phyloP scores from a whole-genome alignment of 64 coral and sea anemone genomes.

The Montipora cactus region DNA sequence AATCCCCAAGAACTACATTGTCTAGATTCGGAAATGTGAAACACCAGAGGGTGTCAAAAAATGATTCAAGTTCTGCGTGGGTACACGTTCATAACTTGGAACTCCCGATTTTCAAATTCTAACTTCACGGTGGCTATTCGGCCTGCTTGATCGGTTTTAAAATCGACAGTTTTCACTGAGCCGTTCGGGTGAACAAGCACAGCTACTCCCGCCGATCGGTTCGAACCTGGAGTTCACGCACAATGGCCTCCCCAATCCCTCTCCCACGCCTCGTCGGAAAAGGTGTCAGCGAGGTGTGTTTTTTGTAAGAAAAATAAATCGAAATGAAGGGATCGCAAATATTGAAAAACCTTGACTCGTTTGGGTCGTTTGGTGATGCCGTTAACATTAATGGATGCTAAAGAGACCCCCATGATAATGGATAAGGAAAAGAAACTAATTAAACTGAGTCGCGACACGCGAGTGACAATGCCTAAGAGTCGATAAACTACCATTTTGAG shows the following conservation, averaged over 20 bases:
- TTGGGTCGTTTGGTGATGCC: not conserved
- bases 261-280: not conserved
- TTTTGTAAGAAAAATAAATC: not conserved
- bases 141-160: not conserved
- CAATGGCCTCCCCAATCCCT: not conserved
- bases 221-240: not conserved
- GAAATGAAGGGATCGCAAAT: too few species aligned
- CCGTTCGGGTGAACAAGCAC: not conserved
- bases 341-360: too few species aligned
- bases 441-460: too few species aligned
- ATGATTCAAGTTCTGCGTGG: not conserved
- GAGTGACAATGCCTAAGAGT: too few species aligned
- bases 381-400: not conserved
- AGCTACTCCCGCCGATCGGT: not conserved
- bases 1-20: not conserved
- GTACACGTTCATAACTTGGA: not conserved
- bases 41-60: not conserved
- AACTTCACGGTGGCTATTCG: not conserved
- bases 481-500: too few species aligned
- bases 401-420: not conserved
- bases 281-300: not conserved
- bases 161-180: not conserved
- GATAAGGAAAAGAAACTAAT: too few species aligned
- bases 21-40: not conserved
- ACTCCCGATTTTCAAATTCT: not conserved